Percentiles rank a stretch among this genome's conserved stretches.
Conservation (phyloP, 2,888 invertebrate species). For the Copidosoma aretas region DNA sequence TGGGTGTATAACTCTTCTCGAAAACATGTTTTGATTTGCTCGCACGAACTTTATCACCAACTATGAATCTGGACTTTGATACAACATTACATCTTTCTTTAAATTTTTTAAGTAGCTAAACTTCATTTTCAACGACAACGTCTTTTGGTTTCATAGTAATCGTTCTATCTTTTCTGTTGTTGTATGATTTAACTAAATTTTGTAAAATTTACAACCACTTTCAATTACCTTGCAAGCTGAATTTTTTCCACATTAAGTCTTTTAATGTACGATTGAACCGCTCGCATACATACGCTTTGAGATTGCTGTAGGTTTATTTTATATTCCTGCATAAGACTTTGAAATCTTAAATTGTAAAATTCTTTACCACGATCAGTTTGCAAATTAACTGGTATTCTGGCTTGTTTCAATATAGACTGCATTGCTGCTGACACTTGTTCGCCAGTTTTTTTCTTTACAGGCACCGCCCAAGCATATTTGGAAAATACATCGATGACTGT, state of each 20-base stretch:
- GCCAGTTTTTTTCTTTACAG: slow-evolving; percentile 39
- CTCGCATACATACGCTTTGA: slow-evolving; percentile 52
- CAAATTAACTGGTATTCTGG: slow-evolving; percentile 36
- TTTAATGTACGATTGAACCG: slow-evolving; percentile 48
- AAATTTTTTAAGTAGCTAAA: too few species aligned
- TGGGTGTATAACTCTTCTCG: too few species aligned
- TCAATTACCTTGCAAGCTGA: slow-evolving; percentile 3
- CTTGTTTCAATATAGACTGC: slow-evolving; percentile 12
- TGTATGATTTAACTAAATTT: slow-evolving; percentile 3
- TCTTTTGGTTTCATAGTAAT: slow-evolving; percentile 19
- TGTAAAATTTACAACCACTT: slow-evolving; percentile 10
- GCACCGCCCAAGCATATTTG: slow-evolving; percentile 54
- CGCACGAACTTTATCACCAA: too few species aligned
- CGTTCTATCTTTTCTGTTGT: slow-evolving; percentile 1
- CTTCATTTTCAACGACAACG: too few species aligned
- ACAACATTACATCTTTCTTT: too few species aligned
- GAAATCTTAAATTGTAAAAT: slow-evolving; percentile 23
- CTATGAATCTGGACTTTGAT: too few species aligned
- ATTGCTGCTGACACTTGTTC: slow-evolving; percentile 47
- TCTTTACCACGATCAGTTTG: slow-evolving; percentile 39
- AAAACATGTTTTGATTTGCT: too few species aligned
- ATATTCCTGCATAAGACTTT: slow-evolving; percentile 22
- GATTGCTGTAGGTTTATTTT: slow-evolving; percentile 39
- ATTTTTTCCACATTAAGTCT: slow-evolving; percentile 28
- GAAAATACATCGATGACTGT: slow-evolving; percentile 54